Base-by-base conservation (phyloP, 2,797 vertebrate genomes). In the Gobio occitaniae region DNA sequence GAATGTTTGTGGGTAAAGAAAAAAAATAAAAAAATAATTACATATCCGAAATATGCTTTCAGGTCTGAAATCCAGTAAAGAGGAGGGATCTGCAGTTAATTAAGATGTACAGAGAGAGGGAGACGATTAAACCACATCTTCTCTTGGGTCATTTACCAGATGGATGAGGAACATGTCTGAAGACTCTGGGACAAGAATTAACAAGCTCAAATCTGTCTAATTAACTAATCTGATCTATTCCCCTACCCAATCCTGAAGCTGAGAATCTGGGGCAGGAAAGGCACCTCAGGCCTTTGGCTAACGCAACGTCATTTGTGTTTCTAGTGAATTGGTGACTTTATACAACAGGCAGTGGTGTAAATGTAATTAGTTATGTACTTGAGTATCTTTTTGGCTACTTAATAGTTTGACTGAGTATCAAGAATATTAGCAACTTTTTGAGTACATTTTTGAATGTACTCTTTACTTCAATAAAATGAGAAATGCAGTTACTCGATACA, bases 51-150 rank as follows among this genome's bases (percentile, higher is more conserved):
- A 87, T 86, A 56, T 88, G 17, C 38, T 88, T 87, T 87, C 59
- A 87, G 87, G 80, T 72, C 75, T 84, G 61, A 88, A 80, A 88
- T 71, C 83, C 75, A 88, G 89, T 59, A 74, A 75, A 86, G 87
- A 87, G 85, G 6, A 84, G 66, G 29, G 13, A 59, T 82, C 66
- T 89, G 84, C 85, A 86, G 91, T 91, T 93, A 91, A 94, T 93
- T 92, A 93, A 94, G 92, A 93, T 88, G 78, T 92, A 91, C 89
- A 90, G 91, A 89, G 83, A 88, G 90, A 87, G 91, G 89, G 90
- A 90, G 85, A 87, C 85, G 91, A 92, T 92, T 92, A 93, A 93
- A 92, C 87, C 84, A 76, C 81, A 54, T 85, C 82, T 88, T 88
- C 85, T 86, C 87, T 71, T 82, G 91, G 91, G 91, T 92, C 86